These are phyloP conservation scores for Meliscaeva auricollis DNA, from an alignment of 2,888 invertebrate genomes.

Conservation along the genomic window DNA sequence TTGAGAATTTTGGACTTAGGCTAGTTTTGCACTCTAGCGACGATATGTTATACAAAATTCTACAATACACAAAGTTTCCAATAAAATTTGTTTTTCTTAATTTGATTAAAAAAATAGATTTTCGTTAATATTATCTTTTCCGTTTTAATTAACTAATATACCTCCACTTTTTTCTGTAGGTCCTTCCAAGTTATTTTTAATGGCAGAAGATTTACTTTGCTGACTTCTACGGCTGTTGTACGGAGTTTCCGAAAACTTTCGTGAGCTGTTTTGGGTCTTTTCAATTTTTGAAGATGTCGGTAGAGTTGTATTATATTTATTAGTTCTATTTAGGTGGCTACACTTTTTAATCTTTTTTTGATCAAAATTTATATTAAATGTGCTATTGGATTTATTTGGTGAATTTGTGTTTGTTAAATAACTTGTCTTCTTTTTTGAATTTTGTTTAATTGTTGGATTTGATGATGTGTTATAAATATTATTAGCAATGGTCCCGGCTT, in stretches of 20 bases:
- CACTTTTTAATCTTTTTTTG: conserved; percentile 18
- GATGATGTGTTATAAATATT: conserved; percentile 52
- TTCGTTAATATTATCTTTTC: no score
- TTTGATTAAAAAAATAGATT: no score
- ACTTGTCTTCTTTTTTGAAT: conserved; percentile 18
- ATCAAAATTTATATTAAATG: conserved; percentile 1
- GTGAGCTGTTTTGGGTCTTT: conserved; percentile 23
- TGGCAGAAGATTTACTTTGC: not conserved
- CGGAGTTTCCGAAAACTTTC: conserved; percentile 1
- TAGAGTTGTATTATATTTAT: conserved; percentile 7
- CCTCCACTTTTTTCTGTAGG: conserved; percentile 21
- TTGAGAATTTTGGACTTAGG: no score
- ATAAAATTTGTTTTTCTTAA: no score
- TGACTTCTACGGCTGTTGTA: not conserved
- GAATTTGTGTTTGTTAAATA: not conserved
- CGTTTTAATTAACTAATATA: conserved; percentile 10
- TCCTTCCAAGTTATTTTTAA: conserved; percentile 20
- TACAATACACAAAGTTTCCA: no score
- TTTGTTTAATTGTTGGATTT: conserved; percentile 46
- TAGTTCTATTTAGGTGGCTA: conserved; percentile 22
- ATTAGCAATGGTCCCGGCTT: conserved; percentile 23
- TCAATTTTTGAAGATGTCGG: conserved; percentile 20
- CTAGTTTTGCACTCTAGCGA: no score
- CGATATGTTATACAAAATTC: no score
- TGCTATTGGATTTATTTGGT: not conserved